A percentile compares a stretch with the other conserved stretches of the same genome.
These are phyloP conservation scores for Acromyrmex echinatior DNA, from an alignment of 1,140 invertebrate genomes.

Conservation along the genomic window DNA sequence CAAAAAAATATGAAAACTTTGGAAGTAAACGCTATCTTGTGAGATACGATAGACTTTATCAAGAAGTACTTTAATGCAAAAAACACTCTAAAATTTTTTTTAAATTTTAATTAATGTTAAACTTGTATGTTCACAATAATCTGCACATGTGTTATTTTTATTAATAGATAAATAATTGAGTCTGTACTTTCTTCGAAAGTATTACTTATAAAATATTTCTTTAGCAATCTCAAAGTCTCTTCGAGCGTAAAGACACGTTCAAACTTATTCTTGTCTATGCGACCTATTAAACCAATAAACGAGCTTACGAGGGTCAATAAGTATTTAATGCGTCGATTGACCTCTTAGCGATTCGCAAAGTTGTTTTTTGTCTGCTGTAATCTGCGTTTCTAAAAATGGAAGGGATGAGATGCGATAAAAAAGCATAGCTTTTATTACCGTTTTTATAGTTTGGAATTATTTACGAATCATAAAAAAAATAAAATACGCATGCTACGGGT, in stretches of 20 bases:
- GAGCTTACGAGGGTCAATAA: conserved; percentile 67
- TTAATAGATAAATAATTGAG: background rate
- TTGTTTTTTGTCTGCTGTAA: conserved; percentile 37
- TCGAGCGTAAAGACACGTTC: conserved; percentile 90
- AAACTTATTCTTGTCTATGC: conserved; percentile 56
- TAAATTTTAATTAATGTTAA: background rate
- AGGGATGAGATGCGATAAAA: background rate
- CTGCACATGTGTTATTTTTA: background rate
- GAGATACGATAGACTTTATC: conserved; percentile 9
- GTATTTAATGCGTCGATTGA: conserved; percentile 68
- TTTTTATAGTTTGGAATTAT: background rate
- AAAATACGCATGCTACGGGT: background rate
- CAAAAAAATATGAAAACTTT: background rate
- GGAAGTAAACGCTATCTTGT: background rate
- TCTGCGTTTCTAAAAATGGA: background rate
- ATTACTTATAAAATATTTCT: conserved; percentile 88
- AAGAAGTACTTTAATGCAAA: background rate
- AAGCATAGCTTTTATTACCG: background rate
- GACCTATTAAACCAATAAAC: conserved; percentile 72
- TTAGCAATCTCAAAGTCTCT: conserved; percentile 96
- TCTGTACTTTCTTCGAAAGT: background rate
- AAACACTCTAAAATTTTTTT: background rate
- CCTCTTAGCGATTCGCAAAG: conserved; percentile 62
- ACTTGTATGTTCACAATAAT: background rate
- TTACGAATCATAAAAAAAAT: background rate